Evolutionary conservation across 2,113 vertebrate genomes (phyloP).

Genomic region (Sula dactylatra): DNA sequence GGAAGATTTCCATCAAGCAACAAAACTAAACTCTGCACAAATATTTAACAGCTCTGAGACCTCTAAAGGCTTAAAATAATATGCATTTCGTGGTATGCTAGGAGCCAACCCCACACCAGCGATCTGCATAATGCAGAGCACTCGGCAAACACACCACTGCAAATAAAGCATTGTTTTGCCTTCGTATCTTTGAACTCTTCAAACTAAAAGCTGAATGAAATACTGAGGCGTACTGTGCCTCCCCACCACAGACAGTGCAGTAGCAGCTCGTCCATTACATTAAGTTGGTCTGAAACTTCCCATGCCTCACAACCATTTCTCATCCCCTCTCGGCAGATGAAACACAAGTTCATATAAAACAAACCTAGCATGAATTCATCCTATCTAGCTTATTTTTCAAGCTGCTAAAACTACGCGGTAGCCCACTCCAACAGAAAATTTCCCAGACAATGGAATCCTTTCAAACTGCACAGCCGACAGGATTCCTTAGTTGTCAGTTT

Average conservation of each 20-base stretch:
- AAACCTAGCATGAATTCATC: slow-evolving; percentile 38
- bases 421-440: slow-evolving; percentile 17
- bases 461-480: slow-evolving; percentile 45
- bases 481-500: slow-evolving; percentile 37
- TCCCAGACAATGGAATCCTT: slow-evolving; percentile 60
- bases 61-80: slow-evolving; percentile 31
- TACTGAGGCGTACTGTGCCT: neutral
- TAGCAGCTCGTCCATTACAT: slow-evolving; percentile 56
- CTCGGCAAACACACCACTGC: neutral
- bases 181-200: slow-evolving; percentile 10
- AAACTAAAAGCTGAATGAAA: slow-evolving; percentile 18
- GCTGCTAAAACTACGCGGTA: slow-evolving; percentile 30
- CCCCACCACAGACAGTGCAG: neutral
- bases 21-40: slow-evolving; percentile 51
- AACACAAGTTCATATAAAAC: slow-evolving; percentile 58
- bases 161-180: neutral
- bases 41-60: slow-evolving; percentile 33
- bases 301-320: slow-evolving; percentile 33
- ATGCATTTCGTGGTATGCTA: neutral
- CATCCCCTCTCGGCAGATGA: slow-evolving; percentile 6
- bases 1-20: slow-evolving; percentile 29
- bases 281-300: slow-evolving; percentile 73
- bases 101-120: neutral
- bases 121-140: neutral
- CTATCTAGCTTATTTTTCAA: neutral